A percentile compares a stretch with the other conserved stretches of the same genome.
phyloP scores from a whole-genome alignment of 2,888 invertebrate genomes.

The Lasioglossum villosulum region DNA sequence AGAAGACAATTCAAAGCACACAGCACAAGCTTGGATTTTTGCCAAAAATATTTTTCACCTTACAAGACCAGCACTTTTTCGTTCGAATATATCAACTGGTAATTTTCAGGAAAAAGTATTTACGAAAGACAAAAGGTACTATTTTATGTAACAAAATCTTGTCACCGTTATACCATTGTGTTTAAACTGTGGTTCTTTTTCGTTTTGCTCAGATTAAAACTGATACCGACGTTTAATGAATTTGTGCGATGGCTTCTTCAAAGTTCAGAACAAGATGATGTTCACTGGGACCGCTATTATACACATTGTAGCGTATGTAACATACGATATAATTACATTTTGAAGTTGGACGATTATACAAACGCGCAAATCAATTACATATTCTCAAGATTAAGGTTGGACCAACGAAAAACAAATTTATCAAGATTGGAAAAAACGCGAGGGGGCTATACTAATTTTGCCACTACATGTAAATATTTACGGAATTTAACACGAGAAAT shows the following conservation, averaged over 20 bases:
- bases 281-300: slow-evolving; percentile 82
- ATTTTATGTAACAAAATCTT: neutral
- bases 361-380: slow-evolving; percentile 73
- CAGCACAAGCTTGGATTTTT: slow-evolving; percentile 82
- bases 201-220: slow-evolving; percentile 74
- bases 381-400: slow-evolving; percentile 71
- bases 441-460: slow-evolving; percentile 76
- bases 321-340: slow-evolving; percentile 77
- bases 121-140: slow-evolving; percentile 75
- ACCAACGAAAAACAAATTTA: slow-evolving; percentile 65
- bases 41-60: slow-evolving; percentile 79
- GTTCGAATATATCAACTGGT: slow-evolving; percentile 69
- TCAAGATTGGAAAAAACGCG: slow-evolving; percentile 73
- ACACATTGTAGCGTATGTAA: slow-evolving; percentile 80
- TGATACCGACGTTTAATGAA: slow-evolving; percentile 81
- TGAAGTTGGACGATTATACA: slow-evolving; percentile 79
- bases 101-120: slow-evolving; percentile 76
- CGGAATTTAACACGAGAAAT: slow-evolving; percentile 72
- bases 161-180: neutral
- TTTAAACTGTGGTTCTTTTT: slow-evolving; percentile 16
- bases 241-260: slow-evolving; percentile 80
- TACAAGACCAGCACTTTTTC: slow-evolving; percentile 81
- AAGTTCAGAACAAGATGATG: slow-evolving; percentile 76
- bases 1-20: slow-evolving; percentile 81
- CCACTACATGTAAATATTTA: slow-evolving; percentile 80